Evolutionary conservation across 2,797 vertebrate species (phyloP), one percentile per base, ranked within the genome.

Genomic region (Gymnothorax javanicus): DNA sequence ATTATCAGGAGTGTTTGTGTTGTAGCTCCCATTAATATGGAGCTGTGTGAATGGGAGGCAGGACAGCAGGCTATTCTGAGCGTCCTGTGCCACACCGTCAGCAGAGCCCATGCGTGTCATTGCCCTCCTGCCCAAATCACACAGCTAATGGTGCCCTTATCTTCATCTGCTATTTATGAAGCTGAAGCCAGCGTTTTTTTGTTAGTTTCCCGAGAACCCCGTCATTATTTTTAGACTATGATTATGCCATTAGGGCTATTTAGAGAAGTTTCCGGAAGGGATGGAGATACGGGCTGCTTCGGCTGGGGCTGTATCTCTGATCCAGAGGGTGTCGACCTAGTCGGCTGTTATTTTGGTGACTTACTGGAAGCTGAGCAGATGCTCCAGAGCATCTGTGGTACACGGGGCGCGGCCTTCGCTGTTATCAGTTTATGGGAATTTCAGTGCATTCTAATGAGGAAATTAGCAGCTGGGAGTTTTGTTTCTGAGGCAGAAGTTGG

Each of bases 321-420:
- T 89, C 94, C 91, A 86, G 92, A 95, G 94, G 95, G 95, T 94
- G 93, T 92, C 94, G 91, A 87, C 93, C 73, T 89, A 84, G 59
- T 59, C 50, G 0, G 75, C 84, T 90, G 87, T 91, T 90, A 93
- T 87, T 69, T 1, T 91, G 90, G 85, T 50, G 90, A 27, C 85
- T 94, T 92, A 91, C 94, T 94, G 95, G 95, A 95, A 96, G 87
- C 43, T 77, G 86, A 88, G 85, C 91, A 91, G 90, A 93, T 92
- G 89, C 20, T 23, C 5, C 13, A 17, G 20, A 9, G 84, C 23
- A 7, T 58, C n/a, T 20, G 20, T 62, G 86, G 67, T 67, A 62
- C 57, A 54, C 5, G 6, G 67, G 17, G 7, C 79, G n/a, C 25
- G 11, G 75, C n/a, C 9, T 27, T n/a, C 50, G 52, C 20, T 11